Percentiles rank a stretch among this genome's conserved stretches.
These are phyloP conservation scores for Rana temporaria DNA, from an alignment of 2,113 vertebrate species.

Conservation along the genomic window DNA sequence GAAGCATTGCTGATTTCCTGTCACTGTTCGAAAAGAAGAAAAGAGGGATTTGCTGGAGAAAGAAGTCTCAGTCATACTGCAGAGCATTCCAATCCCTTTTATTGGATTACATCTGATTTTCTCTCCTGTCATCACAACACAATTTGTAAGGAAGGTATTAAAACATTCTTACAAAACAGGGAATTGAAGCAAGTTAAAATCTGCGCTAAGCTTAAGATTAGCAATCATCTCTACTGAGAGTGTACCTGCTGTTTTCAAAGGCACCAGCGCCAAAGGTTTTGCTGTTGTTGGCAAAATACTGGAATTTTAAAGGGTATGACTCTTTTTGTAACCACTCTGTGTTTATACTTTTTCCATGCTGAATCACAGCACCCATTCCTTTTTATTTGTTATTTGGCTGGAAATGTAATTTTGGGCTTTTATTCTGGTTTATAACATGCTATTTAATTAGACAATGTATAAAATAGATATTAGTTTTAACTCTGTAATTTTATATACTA, in stretches of 20 bases:
- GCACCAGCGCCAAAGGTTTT: constrained; percentile 32
- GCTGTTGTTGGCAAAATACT: constrained; percentile 40
- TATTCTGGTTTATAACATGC: too few species aligned
- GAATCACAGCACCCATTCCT: constrained; percentile 6
- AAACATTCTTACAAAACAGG: constrained; percentile 40
- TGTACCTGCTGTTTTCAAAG: constrained; percentile 48
- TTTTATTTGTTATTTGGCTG: constrained; percentile 8
- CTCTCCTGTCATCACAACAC: constrained; percentile 37
- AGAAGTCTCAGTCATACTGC: constrained; percentile 20
- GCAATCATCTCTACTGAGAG: background rate
- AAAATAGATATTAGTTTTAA: too few species aligned
- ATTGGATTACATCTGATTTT: constrained; percentile 43
- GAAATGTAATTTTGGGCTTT: background rate
- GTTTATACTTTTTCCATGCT: constrained; percentile 40
- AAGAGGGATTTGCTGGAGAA: constrained; percentile 38
- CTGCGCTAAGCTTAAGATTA: constrained; percentile 35
- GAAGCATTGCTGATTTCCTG: constrained; percentile 44
- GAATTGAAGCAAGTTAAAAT: constrained; percentile 39
- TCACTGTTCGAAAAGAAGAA: constrained; percentile 24
- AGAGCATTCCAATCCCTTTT: constrained; percentile 37
- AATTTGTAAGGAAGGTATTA: constrained; percentile 46
- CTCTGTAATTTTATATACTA: too few species aligned
- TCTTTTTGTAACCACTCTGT: constrained; percentile 17
- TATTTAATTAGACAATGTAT: too few species aligned
- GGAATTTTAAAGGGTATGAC: constrained; percentile 31